A percentile compares a stretch with the other conserved stretches of the same genome.
These are phyloP conservation scores for Styela plicata DNA, from an alignment of 23 tunicate species.

Conservation along the genomic window DNA sequence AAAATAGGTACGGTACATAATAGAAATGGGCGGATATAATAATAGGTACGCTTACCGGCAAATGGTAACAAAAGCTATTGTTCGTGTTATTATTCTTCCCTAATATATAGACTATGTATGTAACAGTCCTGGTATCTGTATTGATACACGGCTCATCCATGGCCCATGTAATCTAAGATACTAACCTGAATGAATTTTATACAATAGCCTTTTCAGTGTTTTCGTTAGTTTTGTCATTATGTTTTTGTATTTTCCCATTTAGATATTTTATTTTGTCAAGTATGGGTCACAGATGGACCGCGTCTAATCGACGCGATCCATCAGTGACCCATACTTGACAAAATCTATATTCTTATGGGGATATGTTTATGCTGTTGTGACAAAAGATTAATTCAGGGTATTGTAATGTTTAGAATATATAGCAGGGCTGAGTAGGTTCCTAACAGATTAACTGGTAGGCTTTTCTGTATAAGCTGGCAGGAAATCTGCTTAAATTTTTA, in stretches of 20 bases:
- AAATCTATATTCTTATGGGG: too few relatives aligned
- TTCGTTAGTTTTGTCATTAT: not conserved
- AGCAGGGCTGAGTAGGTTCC: not conserved
- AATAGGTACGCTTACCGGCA: not conserved
- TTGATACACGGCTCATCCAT: too few relatives aligned
- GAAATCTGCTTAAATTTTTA: too few relatives aligned
- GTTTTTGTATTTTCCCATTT: not conserved
- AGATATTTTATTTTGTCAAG: too few relatives aligned
- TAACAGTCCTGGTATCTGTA: too few relatives aligned
- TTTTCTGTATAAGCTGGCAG: not conserved
- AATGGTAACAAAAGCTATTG: not conserved
- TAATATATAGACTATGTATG: too few relatives aligned
- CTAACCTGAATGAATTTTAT: too few relatives aligned
- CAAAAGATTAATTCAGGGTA: not conserved
- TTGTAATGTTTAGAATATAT: not conserved
- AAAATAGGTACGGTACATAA: not conserved
- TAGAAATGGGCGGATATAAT: not conserved
- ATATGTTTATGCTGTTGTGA: not conserved
- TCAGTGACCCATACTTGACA: too few relatives aligned
- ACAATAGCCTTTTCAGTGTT: not conserved
- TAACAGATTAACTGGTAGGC: not conserved
- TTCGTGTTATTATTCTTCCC: too few relatives aligned
- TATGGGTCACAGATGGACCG: too few relatives aligned
- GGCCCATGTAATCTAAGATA: too few relatives aligned
- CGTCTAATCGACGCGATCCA: too few relatives aligned